These are phyloP conservation scores for Andrena bucephala DNA, from an alignment of 2,888 invertebrate genomes.

Conservation along the genomic window DNA sequence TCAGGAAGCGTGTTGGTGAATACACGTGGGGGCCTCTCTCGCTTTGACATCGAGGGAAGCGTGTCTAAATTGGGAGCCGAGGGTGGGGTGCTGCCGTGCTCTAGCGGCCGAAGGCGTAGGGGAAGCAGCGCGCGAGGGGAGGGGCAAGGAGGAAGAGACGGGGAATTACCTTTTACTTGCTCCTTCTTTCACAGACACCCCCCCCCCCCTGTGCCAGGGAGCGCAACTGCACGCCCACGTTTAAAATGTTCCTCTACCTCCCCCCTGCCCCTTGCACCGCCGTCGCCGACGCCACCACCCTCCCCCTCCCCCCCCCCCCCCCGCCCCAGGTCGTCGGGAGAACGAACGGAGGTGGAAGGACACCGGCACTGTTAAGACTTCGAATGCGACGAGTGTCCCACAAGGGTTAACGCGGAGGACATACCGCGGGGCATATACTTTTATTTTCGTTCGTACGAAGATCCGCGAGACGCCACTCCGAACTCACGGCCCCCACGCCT, in stretches of 20 bases:
- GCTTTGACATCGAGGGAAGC: constrained; percentile 68
- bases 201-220: constrained; percentile 13
- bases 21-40: constrained; percentile 56
- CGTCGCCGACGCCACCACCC: not conserved
- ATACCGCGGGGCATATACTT: not conserved
- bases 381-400: not conserved
- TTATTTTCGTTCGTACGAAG: not conserved
- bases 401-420: constrained; percentile 1
- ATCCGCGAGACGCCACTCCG: not conserved
- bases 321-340: not conserved
- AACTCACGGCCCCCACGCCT: not conserved
- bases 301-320: not conserved
- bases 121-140: constrained; percentile 65
- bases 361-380: constrained; percentile 15
- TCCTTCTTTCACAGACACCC: constrained; percentile 44
- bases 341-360: constrained; percentile 6
- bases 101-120: constrained; percentile 42
- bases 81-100: constrained; percentile 62
- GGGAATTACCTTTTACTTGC: constrained; percentile 59
- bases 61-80: constrained; percentile 81
- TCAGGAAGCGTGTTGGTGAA: constrained; percentile 28
- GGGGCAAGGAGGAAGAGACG: constrained; percentile 50
- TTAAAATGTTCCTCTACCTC: not conserved
- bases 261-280: not conserved
- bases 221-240: constrained; percentile 42